A percentile compares a stretch with the other conserved stretches of the same genome.
Conservation (phyloP, 2,113 vertebrate species). For the Heptranchias perlo region DNA sequence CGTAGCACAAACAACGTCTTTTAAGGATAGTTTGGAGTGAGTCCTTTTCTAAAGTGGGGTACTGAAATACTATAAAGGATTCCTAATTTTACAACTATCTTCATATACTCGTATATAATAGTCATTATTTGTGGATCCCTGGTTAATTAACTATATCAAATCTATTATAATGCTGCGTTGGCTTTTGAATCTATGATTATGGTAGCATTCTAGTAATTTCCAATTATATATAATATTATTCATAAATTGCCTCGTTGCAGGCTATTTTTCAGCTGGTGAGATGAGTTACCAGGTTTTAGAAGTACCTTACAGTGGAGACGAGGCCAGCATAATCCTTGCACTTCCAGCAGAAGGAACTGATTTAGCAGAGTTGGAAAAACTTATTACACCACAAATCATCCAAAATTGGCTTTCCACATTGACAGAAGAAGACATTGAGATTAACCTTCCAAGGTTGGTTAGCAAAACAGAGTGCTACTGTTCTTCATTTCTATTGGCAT, state of each 20-base stretch:
- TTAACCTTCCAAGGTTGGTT: conserved; percentile 48
- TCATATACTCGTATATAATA: neutral
- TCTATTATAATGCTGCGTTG: neutral
- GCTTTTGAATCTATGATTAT: neutral
- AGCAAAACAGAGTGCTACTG: neutral
- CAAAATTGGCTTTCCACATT: conserved; percentile 43
- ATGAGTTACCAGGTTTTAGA: conserved; percentile 47
- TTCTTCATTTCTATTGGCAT: neutral
- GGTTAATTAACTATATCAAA: neutral
- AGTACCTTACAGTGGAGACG: conserved; percentile 46
- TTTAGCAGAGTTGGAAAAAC: conserved; percentile 45
- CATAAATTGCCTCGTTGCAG: conserved; percentile 39
- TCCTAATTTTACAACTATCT: neutral
- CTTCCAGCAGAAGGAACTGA: conserved; percentile 45
- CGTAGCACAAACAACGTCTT: neutral
- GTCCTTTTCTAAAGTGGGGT: neutral
- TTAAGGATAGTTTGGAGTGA: neutral
- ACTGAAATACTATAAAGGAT: neutral
- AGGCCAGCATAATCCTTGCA: conserved; percentile 46
- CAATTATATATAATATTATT: neutral
- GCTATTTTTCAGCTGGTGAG: conserved; percentile 45
- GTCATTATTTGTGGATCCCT: neutral
- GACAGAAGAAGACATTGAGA: conserved; percentile 46
- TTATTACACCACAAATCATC: conserved; percentile 41
- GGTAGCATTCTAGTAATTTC: neutral